Conservation (phyloP, 2,113 vertebrate genomes). For the crab-eating macaque (Macaca fascicularis) region DNA sequence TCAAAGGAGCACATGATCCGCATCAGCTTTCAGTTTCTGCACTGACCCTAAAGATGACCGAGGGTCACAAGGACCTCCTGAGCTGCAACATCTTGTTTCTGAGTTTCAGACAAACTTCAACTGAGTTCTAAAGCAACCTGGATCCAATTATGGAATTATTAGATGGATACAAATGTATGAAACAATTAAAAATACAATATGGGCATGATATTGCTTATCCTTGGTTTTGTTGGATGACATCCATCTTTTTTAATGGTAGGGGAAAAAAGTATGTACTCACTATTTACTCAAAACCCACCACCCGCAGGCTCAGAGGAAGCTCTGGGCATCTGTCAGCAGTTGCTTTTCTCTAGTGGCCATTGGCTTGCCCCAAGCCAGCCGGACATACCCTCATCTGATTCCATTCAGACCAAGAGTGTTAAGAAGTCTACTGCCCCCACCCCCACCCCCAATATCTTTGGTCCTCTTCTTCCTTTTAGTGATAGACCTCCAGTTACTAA, state of each 20-base stretch:
- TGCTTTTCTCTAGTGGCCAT: not conserved
- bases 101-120: not conserved
- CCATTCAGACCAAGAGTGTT: not conserved
- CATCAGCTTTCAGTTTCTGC: not conserved
- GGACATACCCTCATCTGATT: not conserved
- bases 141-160: not conserved
- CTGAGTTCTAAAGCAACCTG: not conserved
- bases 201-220: not conserved
- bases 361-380: not conserved
- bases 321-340: not conserved
- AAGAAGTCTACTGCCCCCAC: not conserved
- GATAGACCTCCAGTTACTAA: not conserved
- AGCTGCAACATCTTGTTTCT: not conserved
- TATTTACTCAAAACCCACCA: not conserved
- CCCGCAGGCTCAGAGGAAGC: not conserved
- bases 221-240: not conserved
- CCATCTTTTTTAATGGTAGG: not conserved
- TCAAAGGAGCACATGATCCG: not conserved
- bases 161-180: not conserved
- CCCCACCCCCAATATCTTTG: fast-evolving
- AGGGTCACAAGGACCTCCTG: not conserved
- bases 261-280: not conserved
- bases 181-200: not conserved
- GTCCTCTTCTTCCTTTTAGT: not conserved
- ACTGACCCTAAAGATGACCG: not conserved